phyloP scores from a whole-genome alignment of 37 sponge, comb jelly and placozoan genomes.

The Ephydatia muelleri region DNA sequence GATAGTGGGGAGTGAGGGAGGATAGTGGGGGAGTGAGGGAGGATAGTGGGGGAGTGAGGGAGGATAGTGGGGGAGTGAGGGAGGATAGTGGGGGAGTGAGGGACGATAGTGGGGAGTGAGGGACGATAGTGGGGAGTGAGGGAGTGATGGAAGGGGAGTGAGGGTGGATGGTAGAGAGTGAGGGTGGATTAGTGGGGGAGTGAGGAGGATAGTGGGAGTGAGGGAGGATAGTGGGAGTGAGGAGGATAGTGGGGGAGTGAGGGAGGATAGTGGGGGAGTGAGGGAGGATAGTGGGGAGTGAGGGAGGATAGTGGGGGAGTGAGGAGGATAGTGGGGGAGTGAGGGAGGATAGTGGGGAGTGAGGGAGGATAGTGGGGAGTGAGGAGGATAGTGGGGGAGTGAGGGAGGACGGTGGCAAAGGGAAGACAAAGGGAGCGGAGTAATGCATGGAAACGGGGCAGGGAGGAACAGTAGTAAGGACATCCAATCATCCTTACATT shows the following conservation, averaged over 20 bases:
- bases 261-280: background rate
- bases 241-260: background rate
- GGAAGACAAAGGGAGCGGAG: background rate
- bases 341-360: background rate
- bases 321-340: background rate
- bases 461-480: background rate
- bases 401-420: background rate
- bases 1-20: background rate
- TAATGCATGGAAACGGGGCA: background rate
- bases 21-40: background rate
- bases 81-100: background rate
- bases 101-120: too few species aligned
- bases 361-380: too few species aligned
- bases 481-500: conserved; percentile 66
- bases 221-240: too few species aligned
- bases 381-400: too few species aligned
- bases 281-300: background rate
- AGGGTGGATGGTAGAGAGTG: too few species aligned
- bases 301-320: too few species aligned
- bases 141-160: background rate
- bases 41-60: background rate
- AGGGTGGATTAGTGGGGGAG: too few species aligned
- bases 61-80: too few species aligned
- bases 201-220: background rate
- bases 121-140: too few species aligned